Conservation (phyloP, 2,797 vertebrate genomes). For the Apogon talboti region DNA sequence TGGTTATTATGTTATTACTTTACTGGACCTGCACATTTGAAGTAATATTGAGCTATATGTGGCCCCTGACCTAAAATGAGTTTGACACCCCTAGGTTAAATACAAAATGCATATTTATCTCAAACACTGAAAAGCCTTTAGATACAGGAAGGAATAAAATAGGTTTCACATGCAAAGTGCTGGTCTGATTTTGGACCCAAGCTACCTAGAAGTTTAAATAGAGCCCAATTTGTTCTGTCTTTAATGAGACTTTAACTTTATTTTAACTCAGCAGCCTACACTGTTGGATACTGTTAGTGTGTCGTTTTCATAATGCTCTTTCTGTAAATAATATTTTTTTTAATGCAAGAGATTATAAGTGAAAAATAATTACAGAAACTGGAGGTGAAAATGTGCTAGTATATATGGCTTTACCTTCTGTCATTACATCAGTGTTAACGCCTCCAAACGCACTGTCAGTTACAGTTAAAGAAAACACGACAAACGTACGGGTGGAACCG, state of each 20-base stretch:
- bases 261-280: constrained; percentile 33
- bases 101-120: neutral
- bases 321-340: neutral
- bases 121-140: constrained; percentile 4
- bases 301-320: constrained; percentile 45
- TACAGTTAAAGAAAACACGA: too few relatives aligned
- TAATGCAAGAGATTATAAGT: too few relatives aligned
- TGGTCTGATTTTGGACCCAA: constrained; percentile 19
- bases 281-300: constrained; percentile 24
- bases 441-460: neutral
- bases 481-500: too few relatives aligned
- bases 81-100: too few relatives aligned
- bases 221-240: constrained; percentile 23
- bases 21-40: too few relatives aligned
- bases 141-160: neutral
- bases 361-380: too few relatives aligned
- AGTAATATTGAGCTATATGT: too few relatives aligned
- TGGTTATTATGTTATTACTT: too few relatives aligned
- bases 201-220: constrained; percentile 26
- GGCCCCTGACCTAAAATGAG: too few relatives aligned
- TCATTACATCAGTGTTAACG: neutral
- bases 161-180: constrained; percentile 1
- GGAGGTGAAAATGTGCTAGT: too few relatives aligned
- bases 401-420: too few relatives aligned
- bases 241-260: constrained; percentile 35